These are phyloP conservation scores for Eulemur macaco DNA, from an alignment of 2,113 vertebrate genomes.

Conservation along the genomic window DNA sequence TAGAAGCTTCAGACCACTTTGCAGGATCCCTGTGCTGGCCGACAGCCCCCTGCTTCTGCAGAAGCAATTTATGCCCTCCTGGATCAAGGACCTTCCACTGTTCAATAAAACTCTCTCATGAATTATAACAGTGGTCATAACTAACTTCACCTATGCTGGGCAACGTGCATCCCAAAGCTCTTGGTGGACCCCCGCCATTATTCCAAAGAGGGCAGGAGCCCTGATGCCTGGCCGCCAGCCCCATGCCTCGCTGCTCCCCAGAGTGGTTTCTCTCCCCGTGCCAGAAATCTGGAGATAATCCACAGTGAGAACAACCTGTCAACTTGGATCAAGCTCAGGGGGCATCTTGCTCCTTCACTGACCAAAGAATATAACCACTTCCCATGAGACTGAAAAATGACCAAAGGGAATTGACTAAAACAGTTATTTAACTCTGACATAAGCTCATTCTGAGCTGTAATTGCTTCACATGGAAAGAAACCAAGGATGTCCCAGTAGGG, in stretches of 20 bases:
- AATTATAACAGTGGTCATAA: slow-evolving; percentile 41
- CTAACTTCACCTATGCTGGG: neutral
- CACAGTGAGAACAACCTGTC: neutral
- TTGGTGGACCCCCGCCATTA: neutral
- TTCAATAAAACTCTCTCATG: slow-evolving; percentile 30
- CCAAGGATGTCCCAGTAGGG: slow-evolving; percentile 57
- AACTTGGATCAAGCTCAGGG: neutral
- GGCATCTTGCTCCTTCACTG: neutral
- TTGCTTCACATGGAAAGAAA: neutral
- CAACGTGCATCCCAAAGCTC: neutral
- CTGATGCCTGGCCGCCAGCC: neutral
- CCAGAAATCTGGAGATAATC: neutral
- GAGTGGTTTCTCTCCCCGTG: neutral
- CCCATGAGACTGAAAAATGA: neutral
- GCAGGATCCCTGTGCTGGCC: neutral
- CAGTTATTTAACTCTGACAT: neutral
- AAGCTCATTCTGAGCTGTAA: neutral
- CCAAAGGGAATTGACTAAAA: slow-evolving; percentile 27
- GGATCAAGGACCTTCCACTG: neutral
- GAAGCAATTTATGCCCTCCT: neutral
- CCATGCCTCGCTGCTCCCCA: neutral
- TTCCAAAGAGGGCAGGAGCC: neutral
- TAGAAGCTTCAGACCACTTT: slow-evolving; percentile 24
- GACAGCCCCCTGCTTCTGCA: neutral
- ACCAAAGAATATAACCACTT: neutral